Evolutionary conservation across 2,113 vertebrate species (phyloP).

Genomic region (Spheniscus mendiculus): DNA sequence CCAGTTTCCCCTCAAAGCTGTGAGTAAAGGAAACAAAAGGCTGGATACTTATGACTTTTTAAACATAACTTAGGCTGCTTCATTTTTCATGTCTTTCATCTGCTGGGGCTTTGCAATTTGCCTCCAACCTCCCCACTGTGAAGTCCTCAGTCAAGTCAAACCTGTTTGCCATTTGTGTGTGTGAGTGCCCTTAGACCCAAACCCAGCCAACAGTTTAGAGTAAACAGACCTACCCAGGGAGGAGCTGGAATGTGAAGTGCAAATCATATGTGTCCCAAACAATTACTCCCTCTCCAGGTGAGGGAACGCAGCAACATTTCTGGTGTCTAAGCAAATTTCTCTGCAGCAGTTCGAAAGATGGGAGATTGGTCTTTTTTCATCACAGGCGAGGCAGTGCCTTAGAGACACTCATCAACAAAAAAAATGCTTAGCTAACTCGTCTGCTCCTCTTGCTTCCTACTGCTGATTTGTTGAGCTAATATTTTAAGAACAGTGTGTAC

Average conservation of each 20-base stretch:
- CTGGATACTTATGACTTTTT: slow-evolving; percentile 39
- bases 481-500: slow-evolving; percentile 40
- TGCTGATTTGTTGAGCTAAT: slow-evolving; percentile 50
- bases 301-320: slow-evolving; percentile 37
- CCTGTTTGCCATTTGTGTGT: slow-evolving; percentile 62
- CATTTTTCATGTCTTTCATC: slow-evolving; percentile 55
- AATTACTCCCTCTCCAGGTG: slow-evolving; percentile 62
- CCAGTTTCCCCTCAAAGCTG: slow-evolving; percentile 26
- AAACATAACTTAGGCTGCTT: slow-evolving; percentile 9
- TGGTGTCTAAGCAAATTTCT: slow-evolving; percentile 43
- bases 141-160: slow-evolving; percentile 65
- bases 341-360: not conserved
- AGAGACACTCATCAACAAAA: not conserved
- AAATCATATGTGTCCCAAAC: slow-evolving; percentile 52
- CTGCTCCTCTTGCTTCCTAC: slow-evolving; percentile 8
- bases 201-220: slow-evolving; percentile 39
- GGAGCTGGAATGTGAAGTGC: slow-evolving; percentile 56
- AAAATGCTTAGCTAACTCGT: slow-evolving; percentile 20
- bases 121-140: slow-evolving; percentile 21
- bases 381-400: not conserved
- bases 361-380: not conserved
- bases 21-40: slow-evolving; percentile 53
- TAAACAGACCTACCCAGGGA: slow-evolving; percentile 68
- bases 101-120: slow-evolving; percentile 33
- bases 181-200: slow-evolving; percentile 40